Base-by-base conservation (phyloP, 2,113 vertebrate species). In the Pelobates fuscus region DNA sequence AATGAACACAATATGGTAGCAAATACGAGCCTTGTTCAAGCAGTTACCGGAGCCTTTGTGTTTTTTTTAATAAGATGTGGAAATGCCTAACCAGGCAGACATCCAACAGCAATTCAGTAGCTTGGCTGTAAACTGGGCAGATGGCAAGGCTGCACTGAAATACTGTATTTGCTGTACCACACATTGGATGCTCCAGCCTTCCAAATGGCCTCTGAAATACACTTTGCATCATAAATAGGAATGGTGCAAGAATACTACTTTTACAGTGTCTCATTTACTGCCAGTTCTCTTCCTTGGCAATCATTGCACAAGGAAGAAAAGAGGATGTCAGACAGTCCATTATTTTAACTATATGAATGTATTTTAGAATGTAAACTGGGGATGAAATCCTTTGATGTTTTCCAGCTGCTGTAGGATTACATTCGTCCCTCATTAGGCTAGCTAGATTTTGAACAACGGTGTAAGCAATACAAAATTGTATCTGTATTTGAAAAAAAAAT, bases 141-240 rank as follows among this genome's bases (percentile, higher is more conserved):
- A 67, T 67, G 64, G 64, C 64, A 67, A 17, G 41, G 26, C 23
- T 27, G 49, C 41, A 27, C 25, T n/a, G 17, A 43, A 20, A 46
- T 49, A 52, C 25, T 26, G 17, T 46, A 29, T 30, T 67, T 67
- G 49, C n/a, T 67, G 30, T 2, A 67, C 64, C 64, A 52, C 64
- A 52, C 41, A 49, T 67, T 52, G 49, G 41, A 29, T 24, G 24
- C 64, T 52, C 18, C 8, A 14, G 43, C 64, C 49, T 67, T 67
- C 64, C 64, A 67, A 67, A 67, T 67, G 64, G 64, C 44, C 37
- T 27, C 64, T n/a, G 64, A 67, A 49, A 49, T 46, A 67, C 15
- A 12, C 8, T 18, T 14, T 49, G 44, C 44, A 49, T 49, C 44
- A 49, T 49, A 49, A 49, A 49, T 49, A 49, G 15, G 44, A 49